Evolutionary conservation across 2,797 vertebrate species (phyloP).

Genomic region (Orestias chungarensis): DNA sequence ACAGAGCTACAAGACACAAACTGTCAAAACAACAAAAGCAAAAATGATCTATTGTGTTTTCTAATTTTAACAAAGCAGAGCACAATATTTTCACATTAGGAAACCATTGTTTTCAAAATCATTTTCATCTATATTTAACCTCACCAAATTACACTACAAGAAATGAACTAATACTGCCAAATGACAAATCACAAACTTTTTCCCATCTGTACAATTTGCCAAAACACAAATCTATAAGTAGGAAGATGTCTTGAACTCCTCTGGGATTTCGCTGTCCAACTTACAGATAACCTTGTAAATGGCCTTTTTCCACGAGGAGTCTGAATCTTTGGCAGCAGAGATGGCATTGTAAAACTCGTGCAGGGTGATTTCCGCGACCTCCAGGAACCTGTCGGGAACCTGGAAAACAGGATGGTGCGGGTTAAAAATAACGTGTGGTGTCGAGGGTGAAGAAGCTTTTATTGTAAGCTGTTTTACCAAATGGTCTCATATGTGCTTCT

Average conservation of each 20-base stretch:
- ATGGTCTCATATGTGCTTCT: slow-evolving; percentile 34
- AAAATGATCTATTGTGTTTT: slow-evolving; percentile 26
- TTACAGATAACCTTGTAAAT: slow-evolving; percentile 99
- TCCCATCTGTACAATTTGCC: slow-evolving; percentile 4
- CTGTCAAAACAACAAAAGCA: slow-evolving; percentile 52
- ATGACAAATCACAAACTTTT: slow-evolving; percentile 19
- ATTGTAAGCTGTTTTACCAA: slow-evolving; percentile 3
- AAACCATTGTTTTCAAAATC: slow-evolving; percentile 34
- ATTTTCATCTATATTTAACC: slow-evolving; percentile 58
- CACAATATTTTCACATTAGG: slow-evolving; percentile 47
- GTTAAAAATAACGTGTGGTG: neutral
- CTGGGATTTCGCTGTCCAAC: slow-evolving; percentile 93
- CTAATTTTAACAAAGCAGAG: slow-evolving; percentile 35
- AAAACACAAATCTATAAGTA: slow-evolving; percentile 78
- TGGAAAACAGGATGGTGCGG: slow-evolving; percentile 59
- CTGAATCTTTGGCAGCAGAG: slow-evolving; percentile 87
- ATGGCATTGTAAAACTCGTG: slow-evolving; percentile 94
- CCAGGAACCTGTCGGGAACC: slow-evolving; percentile 93
- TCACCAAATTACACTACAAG: slow-evolving; percentile 71
- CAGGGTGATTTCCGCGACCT: slow-evolving; percentile 91
- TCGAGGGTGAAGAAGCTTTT: neutral
- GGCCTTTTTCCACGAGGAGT: slow-evolving; percentile 98
- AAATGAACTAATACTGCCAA: slow-evolving; percentile 47
- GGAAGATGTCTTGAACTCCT: slow-evolving; percentile 88
- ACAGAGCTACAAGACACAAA: slow-evolving; percentile 59